Percentiles rank a stretch among this genome's conserved stretches.
phyloP scores from a whole-genome alignment of 2,113 vertebrate species.

The Sinosuthora webbiana region DNA sequence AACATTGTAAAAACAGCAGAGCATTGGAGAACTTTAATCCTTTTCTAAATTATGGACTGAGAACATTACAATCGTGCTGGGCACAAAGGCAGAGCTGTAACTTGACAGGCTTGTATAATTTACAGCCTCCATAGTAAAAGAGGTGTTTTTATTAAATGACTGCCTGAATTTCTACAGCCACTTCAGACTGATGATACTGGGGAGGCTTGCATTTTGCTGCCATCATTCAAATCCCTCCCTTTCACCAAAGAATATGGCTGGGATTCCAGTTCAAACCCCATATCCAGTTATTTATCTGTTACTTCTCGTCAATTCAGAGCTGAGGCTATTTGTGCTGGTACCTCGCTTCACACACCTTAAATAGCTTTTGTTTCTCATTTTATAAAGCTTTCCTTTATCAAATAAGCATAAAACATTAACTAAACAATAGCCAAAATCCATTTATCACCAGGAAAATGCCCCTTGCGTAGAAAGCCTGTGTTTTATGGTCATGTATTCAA shows the following conservation, averaged over 20 bases:
- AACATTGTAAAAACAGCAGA: conserved; percentile 49
- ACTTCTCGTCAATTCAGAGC: background rate
- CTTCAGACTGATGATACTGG: conserved; percentile 18
- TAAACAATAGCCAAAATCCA: conserved; percentile 12
- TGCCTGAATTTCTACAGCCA: conserved; percentile 50
- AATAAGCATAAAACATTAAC: conserved; percentile 68
- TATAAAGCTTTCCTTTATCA: conserved; percentile 61
- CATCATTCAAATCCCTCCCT: conserved; percentile 31
- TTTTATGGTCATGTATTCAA: background rate
- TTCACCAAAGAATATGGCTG: conserved; percentile 41
- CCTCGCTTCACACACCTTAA: conserved; percentile 70
- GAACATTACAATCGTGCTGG: conserved; percentile 78
- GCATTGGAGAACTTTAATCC: conserved; percentile 69
- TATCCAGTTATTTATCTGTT: conserved; percentile 49
- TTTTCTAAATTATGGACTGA: conserved; percentile 77
- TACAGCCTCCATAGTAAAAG: conserved; percentile 53
- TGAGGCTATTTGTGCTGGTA: conserved; percentile 44
- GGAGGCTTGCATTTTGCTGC: conserved; percentile 40
- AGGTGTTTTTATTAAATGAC: conserved; percentile 52
- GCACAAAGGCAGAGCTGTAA: conserved; percentile 76
- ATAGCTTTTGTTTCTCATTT: conserved; percentile 69
- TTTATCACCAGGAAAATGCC: background rate
- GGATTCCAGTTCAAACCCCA: conserved; percentile 65
- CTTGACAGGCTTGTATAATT: conserved; percentile 64
- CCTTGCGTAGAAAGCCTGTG: background rate